Evolutionary conservation across 2,797 vertebrate genomes (phyloP), one percentile per base, ranked within the genome.

Genomic region (Borostomias antarcticus): DNA sequence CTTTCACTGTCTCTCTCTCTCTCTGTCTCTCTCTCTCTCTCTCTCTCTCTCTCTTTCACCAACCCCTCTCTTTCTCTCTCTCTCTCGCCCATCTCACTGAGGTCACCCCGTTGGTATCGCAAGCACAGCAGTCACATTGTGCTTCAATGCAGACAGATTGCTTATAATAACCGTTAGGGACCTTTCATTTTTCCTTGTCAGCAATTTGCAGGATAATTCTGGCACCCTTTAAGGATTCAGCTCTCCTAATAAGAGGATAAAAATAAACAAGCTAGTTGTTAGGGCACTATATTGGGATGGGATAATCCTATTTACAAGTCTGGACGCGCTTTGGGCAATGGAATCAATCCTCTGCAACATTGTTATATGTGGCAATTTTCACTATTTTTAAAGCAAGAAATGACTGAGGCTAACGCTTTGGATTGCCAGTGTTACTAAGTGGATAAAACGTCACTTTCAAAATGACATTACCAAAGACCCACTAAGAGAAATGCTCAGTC

Each of bases 131-230:
- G 90, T 92, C 91, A 91, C 88, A 89, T 89, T 89, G 90, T 85
- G 87, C 85, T 85, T 85, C 89, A 86, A 87, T 81, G 86, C 85
- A 89, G 90, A 92, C 93, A 92, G 90, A 92, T 92, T 89, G 91
- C 91, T 91, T 91, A 92, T 91, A 92, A 93, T 91, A 92, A 90
- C 91, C 73, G 85, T 91, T 86, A 87, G 91, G 87, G 90, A 92
- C 91, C 91, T 92, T 93, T 92, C 89, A 91, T 92, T 93, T 91
- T 91, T 92, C 89, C 88, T 85, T 85, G 93, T 94, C 93, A 94
- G 93, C 93, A 48, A 82, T 90, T 88, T 86, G 82, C 82, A 48
- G 88, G 90, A 92, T 93, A 92, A 93, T 94, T 93, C 90, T 93
- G 91, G 91, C 91, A 91, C 83, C 86, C 88, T 91, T 91, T 90